These are phyloP conservation scores for Ptilorrhoa leucosticta DNA, from an alignment of 2,113 vertebrate genomes.

Conservation along the genomic window DNA sequence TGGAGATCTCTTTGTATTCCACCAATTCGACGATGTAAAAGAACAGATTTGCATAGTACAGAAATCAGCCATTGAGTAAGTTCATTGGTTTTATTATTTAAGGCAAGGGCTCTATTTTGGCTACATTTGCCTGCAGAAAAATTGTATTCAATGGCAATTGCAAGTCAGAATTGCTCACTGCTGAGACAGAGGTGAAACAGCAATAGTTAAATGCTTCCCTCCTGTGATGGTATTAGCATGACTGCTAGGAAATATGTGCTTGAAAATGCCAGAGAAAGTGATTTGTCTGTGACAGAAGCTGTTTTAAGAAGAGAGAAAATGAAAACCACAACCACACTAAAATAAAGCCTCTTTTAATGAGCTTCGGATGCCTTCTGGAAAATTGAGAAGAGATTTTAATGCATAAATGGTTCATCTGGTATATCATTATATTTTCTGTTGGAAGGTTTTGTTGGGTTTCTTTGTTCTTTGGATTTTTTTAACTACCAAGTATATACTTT, in stretches of 20 bases:
- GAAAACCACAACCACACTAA: slow-evolving; percentile 48
- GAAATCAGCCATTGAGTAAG: not conserved
- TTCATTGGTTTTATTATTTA: not conserved
- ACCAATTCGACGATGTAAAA: not conserved
- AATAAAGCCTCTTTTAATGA: slow-evolving; percentile 62
- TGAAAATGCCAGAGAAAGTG: slow-evolving; percentile 50
- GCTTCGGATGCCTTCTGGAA: slow-evolving; percentile 45
- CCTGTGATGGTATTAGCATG: slow-evolving; percentile 29
- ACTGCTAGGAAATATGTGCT: slow-evolving; percentile 41
- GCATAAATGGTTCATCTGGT: slow-evolving; percentile 7
- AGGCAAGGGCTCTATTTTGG: not conserved
- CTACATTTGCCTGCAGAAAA: not conserved
- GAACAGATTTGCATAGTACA: not conserved
- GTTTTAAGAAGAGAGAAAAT: slow-evolving; percentile 46
- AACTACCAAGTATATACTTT: not conserved
- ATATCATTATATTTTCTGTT: slow-evolving; percentile 40
- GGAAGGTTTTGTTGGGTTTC: not conserved
- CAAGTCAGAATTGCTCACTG: not conserved
- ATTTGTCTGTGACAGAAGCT: slow-evolving; percentile 51
- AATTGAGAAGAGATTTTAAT: slow-evolving; percentile 13
- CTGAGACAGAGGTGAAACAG: slow-evolving; percentile 4
- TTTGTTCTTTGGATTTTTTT: not conserved
- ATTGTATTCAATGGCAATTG: not conserved
- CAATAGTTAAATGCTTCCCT: slow-evolving; percentile 35
- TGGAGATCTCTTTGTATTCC: not conserved